Evolutionary conservation across 2,113 vertebrate genomes (phyloP), one percentile per base, ranked within the genome.

Genomic region (Gobius niger): DNA sequence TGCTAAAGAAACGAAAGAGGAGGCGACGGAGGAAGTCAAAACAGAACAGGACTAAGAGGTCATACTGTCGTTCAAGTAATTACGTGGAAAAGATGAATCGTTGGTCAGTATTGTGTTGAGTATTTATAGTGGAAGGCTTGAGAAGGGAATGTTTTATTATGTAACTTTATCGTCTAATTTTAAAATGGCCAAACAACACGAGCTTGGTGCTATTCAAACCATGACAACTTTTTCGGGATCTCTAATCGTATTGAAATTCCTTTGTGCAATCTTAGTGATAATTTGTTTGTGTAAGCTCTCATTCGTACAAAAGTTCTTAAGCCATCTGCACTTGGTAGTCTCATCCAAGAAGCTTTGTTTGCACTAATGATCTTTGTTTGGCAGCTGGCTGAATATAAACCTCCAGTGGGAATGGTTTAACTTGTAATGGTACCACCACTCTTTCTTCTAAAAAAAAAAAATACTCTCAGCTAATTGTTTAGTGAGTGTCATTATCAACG

Each of bases 21-120:
- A 70, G 41, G 65, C 57, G 8, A 16, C 53, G 42, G 82, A 85
- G 73, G 86, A 86, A 77, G 82, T 72, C 52, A 61, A 82, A 70
- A 68, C 60, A 56, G 80, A 82, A 73, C 67, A 83, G 19, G 72
- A 82, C 65, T 88, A 73, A 88, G 74, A 46, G 64, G 65, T 76
- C 61, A 10, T 65, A n/a, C 24, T 34, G 24, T 34, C 2, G 70
- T 68, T 76, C 34, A 64, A 63, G 15, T 67, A 68, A 65, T 64
- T 81, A 56, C 52, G 60, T 34, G 15, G 24, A 13, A 16, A 59
- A 18, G 54, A 47, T 74, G 9, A 78, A 66, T 64, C 11, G 79
- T 60, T 65, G 72, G 70, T 84, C 86, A 70, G 70, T 86, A 54
- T 85, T n/a, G 72, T 83, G 69, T 71, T 75, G 78, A 83, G 75